Conservation (phyloP, 2,797 vertebrate genomes). For the Ctenochaetus hawaiiensis region DNA sequence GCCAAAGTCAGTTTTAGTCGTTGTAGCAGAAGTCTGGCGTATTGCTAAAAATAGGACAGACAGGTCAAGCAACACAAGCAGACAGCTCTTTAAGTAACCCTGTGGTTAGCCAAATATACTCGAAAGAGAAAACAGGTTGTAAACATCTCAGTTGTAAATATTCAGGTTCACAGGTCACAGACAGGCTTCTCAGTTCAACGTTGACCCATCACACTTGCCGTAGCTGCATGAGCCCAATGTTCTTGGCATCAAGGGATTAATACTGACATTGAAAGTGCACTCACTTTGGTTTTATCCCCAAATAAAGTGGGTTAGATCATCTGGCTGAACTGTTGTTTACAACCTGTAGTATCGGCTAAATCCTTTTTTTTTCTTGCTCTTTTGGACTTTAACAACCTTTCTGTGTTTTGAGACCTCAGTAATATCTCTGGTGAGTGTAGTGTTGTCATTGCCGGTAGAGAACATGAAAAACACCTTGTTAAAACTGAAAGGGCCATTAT, state of each 20-base stretch:
- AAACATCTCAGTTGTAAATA: not conserved
- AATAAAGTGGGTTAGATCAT: constrained; percentile 10
- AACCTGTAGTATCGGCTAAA: not conserved
- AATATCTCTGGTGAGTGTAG: not conserved
- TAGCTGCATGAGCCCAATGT: not conserved
- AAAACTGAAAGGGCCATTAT: not conserved
- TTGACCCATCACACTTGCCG: not conserved
- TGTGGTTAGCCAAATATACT: not conserved
- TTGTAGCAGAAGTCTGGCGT: not conserved
- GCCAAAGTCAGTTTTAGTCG: not conserved
- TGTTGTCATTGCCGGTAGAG: not conserved
- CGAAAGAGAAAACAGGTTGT: not conserved
- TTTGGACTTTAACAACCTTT: not conserved
- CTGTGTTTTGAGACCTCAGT: not conserved
- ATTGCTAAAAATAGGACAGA: not conserved
- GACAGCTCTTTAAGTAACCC: not conserved
- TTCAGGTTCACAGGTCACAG: not conserved
- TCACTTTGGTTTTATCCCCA: not conserved
- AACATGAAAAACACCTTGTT: not conserved
- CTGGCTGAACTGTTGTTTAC: not conserved
- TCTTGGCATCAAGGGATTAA: not conserved
- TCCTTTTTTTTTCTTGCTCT: not conserved
- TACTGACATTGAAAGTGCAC: not conserved
- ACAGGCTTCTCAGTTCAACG: not conserved
- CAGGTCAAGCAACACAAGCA: not conserved